Evolutionary conservation across 1,140 invertebrate genomes (phyloP), one percentile per base, ranked within the genome.

Genomic region (Cyclargus thomasi): DNA sequence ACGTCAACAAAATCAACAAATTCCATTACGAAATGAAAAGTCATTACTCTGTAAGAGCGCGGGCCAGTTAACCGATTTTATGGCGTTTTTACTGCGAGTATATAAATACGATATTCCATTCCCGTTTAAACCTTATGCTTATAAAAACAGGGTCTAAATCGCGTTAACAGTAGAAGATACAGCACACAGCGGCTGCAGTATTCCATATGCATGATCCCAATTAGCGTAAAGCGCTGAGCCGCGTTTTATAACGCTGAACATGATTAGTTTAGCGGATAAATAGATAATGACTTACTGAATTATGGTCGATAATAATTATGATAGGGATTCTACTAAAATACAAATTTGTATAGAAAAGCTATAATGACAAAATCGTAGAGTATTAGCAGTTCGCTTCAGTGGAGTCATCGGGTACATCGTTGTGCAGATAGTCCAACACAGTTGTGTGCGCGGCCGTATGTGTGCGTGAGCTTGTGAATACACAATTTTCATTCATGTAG

Each of bases 41-140:
- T 47, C 39, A 59, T 20, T 59, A 59, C 55, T 20, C 55, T 59
- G 55, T 59, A 59, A 59, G 55, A 59, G 55, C 55, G 10, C 10
- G 55, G 8, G 10, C 17, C 55, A n/a, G 55, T 59, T 59, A 59
- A 21, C 18, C 20, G 55, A 21, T 21, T 59, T 59, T 59, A 59
- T 59, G 20, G 18, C 55, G 20, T 59, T 59, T 59, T 59, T 59
- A 59, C 20, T 59, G 18, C 55, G 55, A 55, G 53, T 2, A 59
- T 20, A 59, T 59, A 59, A 59, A 59, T 29, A 29, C 29, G 8
- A 29, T 29, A 5, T 29, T 29, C 29, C 29, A 7, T 29, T 29
- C 29, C 29, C 8, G 8, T 47, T 47, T 47, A 47, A 11, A 47
- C 39, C 39, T 47, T 47, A 16, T 8, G 39, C 2, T 16, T 1